A percentile compares a stretch with the other conserved stretches of the same genome.
Evolutionary conservation across 2,888 invertebrate genomes (phyloP).

Genomic region (Eumerus sabulonum): DNA sequence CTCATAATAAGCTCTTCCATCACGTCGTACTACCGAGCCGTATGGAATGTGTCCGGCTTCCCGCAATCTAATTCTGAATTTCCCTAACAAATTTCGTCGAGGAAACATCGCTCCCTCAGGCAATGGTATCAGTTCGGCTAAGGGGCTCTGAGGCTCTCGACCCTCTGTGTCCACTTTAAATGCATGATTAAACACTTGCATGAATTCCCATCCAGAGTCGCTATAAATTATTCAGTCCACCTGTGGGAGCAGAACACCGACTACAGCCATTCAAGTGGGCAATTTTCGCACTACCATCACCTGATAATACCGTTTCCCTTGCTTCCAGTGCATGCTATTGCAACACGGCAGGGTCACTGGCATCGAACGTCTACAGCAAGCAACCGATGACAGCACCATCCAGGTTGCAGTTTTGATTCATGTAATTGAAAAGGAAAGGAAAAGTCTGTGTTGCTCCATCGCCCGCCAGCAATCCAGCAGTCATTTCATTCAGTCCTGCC

Average conservation of each 20-base stretch:
- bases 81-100: too few species aligned
- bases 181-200: conserved; percentile 68
- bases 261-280: conserved; percentile 42
- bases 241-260: conserved; percentile 57
- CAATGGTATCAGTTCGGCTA: not conserved
- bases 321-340: too few species aligned
- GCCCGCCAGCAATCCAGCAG: conserved; percentile 6
- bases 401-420: conserved; percentile 64
- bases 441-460: conserved; percentile 40
- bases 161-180: conserved; percentile 16
- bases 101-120: not conserved
- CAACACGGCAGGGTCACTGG: conserved; percentile 41
- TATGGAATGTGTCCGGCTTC: too few species aligned
- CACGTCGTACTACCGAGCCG: too few species aligned
- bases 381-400: conserved; percentile 34
- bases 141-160: conserved; percentile 1
- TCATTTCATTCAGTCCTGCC: conserved; percentile 33
- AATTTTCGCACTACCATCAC: conserved; percentile 46
- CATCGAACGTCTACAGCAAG: conserved; percentile 19
- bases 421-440: conserved; percentile 66
- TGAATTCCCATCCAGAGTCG: conserved; percentile 62
- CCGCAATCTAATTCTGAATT: too few species aligned
- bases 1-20: too few species aligned
- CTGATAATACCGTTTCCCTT: conserved; percentile 8
- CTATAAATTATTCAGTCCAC: conserved; percentile 64